Percentiles rank a stretch among this genome's conserved stretches.
phyloP scores from a whole-genome alignment of 1,140 invertebrate species.

The Telenomus remus region DNA sequence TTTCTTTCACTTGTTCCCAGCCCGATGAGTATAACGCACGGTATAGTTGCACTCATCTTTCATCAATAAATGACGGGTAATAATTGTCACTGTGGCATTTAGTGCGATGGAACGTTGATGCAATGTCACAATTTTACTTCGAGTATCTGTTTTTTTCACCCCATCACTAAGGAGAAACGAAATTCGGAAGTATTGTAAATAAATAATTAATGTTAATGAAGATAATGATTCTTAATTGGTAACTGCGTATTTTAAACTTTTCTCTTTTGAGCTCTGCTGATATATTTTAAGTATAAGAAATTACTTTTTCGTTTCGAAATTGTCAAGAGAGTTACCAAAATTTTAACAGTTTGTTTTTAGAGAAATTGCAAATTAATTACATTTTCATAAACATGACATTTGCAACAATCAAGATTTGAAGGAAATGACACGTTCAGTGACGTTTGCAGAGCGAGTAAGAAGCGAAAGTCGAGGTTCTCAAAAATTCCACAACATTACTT shows the following conservation, averaged over 20 bases:
- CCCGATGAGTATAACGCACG: constrained; percentile 50
- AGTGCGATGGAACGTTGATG: constrained; percentile 40
- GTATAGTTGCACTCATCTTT: constrained; percentile 65
- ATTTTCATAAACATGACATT: too few species aligned
- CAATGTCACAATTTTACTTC: constrained; percentile 27
- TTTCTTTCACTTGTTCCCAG: constrained; percentile 43
- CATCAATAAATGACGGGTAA: constrained; percentile 71
- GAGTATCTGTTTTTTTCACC: constrained; percentile 5
- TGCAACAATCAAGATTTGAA: too few species aligned
- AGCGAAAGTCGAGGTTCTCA: constrained; percentile 26
- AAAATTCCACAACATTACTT: constrained; percentile 30
- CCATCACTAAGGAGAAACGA: constrained; percentile 9
- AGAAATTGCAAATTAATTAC: too few species aligned
- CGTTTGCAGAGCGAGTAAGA: constrained; percentile 13
- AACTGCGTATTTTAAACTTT: too few species aligned
- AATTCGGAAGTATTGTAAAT: neutral
- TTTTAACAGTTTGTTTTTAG: too few species aligned
- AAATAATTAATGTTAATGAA: neutral
- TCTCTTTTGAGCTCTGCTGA: too few species aligned
- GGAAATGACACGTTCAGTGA: constrained; percentile 4
- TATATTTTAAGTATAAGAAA: too few species aligned
- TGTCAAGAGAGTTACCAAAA: too few species aligned
- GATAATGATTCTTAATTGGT: too few species aligned
- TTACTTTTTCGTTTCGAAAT: too few species aligned
- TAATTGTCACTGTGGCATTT: constrained; percentile 59